Percentiles rank a stretch among this genome's conserved stretches.
phyloP scores from a whole-genome alignment of 2,888 invertebrate species.

The Cheilosia grossa region DNA sequence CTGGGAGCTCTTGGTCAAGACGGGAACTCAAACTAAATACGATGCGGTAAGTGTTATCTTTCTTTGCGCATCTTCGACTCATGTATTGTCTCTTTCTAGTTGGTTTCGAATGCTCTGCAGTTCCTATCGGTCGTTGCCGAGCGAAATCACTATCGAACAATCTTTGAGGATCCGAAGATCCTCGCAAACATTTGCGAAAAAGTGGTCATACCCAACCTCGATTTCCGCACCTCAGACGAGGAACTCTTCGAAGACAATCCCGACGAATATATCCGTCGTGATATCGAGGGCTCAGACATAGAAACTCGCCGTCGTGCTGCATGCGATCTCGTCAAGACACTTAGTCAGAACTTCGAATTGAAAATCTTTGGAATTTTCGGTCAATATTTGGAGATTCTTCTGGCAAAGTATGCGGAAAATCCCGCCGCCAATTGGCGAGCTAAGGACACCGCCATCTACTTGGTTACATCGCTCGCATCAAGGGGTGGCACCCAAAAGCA shows the following conservation, averaged over 20 bases:
- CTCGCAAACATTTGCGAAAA: slow-evolving; percentile 97
- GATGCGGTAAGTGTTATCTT: slow-evolving; percentile 88
- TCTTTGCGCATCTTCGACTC: no score
- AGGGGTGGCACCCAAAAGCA: slow-evolving; percentile 94
- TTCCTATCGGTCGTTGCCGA: slow-evolving; percentile 98
- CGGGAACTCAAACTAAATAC: slow-evolving; percentile 93
- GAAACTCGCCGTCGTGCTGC: slow-evolving; percentile 98
- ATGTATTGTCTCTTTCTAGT: slow-evolving; percentile 84
- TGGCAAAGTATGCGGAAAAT: slow-evolving; percentile 90
- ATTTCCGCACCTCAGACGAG: slow-evolving; percentile 96
- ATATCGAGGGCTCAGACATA: slow-evolving; percentile 99
- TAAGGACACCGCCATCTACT: slow-evolving; percentile 97
- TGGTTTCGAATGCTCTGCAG: slow-evolving; percentile 97
- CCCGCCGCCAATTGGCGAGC: slow-evolving; percentile 93
- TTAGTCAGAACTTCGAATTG: slow-evolving; percentile 94
- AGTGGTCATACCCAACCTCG: slow-evolving; percentile 99
- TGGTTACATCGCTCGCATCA: slow-evolving; percentile 97
- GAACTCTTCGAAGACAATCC: slow-evolving; percentile 99
- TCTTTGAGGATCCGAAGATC: slow-evolving; percentile 95
- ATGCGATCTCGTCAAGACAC: slow-evolving; percentile 96
- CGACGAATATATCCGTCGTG: slow-evolving; percentile 97
- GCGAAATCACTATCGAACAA: slow-evolving; percentile 91
- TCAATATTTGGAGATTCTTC: slow-evolving; percentile 87
- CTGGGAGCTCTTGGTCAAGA: slow-evolving; percentile 94
- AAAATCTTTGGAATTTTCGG: slow-evolving; percentile 95